Base-by-base conservation (phyloP, 2,113 vertebrate genomes). In the Ginglymostoma cirratum region DNA sequence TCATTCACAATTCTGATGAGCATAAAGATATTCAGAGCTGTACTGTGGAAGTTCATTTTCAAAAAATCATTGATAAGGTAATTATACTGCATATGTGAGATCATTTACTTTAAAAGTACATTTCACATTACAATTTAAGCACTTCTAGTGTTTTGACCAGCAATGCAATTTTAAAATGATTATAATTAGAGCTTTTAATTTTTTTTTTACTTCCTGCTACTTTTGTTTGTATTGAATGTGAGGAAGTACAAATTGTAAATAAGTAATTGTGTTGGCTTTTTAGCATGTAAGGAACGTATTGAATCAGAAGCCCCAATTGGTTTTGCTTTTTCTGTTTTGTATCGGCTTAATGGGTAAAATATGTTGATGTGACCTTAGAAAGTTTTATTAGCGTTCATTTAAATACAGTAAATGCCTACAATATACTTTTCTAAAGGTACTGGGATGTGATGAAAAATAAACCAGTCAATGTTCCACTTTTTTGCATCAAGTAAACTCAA, bases 61-160 rank as follows among this genome's bases (percentile, higher is more conserved):
- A 99, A 98, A 99, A 99, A 97, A 99, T 99, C 97, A 97, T 98
- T 97, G 99, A 99, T 97, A 99, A 99, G 99, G 99, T 99, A 98
- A 96, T 72, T 72, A 45, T 70, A 48, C 10, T 34, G 42, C 10
- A 24, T 45, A 8, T 3, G 38, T 69, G 85, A 7, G 8, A 19
- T 48, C 48, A 17, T 48, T 23, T 48, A 48, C 10, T 52, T 87
- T 6, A 10, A 87, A 48, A 27, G 27, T 10, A 42, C 24, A 30
- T 76, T 76, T 6, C 21, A 83, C 23, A 30, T 52, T 14, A 42
- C 48, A 42, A 70, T 95, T 45, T 95, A 72, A 17, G 4, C 14
- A 69, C 23, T 52, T 95, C 30, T 34, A 15, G 27, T 72, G n/a
- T 52, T 42, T 95, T 30, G n/a, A 70, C 38, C 38, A 45, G 34